Evolutionary conservation across 2,888 invertebrate genomes (phyloP).

Genomic region (Parelbella ahira): DNA sequence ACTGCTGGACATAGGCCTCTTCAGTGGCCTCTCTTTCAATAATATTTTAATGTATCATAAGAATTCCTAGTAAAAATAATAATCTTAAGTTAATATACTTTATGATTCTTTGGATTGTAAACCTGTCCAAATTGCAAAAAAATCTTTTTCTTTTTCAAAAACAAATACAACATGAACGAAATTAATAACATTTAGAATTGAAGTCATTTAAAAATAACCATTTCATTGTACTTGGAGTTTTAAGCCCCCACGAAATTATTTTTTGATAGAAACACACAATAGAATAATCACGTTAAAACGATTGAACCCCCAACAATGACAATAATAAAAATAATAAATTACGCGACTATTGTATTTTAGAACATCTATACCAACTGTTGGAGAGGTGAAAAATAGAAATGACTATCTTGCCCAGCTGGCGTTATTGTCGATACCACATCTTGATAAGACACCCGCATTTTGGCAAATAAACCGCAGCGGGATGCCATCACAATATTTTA

Average conservation of each 20-base stretch:
- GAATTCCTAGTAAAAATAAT: too few species aligned
- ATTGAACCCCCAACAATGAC: constrained; percentile 40
- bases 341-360: constrained; percentile 17
- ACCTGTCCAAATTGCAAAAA: too few species aligned
- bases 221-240: constrained; percentile 6
- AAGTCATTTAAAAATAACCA: background rate
- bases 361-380: constrained; percentile 32
- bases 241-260: constrained; percentile 11
- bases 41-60: too few species aligned
- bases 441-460: constrained; percentile 77
- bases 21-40: too few species aligned
- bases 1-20: too few species aligned
- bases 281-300: constrained; percentile 16
- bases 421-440: constrained; percentile 52
- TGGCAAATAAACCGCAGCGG: constrained; percentile 75
- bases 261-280: constrained; percentile 5
- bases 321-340: constrained; percentile 36
- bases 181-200: background rate
- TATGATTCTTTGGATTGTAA: too few species aligned
- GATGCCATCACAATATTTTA: constrained; percentile 78
- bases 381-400: constrained; percentile 43
- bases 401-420: constrained; percentile 66
- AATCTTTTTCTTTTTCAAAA: too few species aligned
- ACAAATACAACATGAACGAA: too few species aligned
- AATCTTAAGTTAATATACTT: too few species aligned